Percentiles rank a stretch among this genome's conserved stretches.
Conservation (phyloP, 64 coral and sea anemone species). For the Acropora yongei region DNA sequence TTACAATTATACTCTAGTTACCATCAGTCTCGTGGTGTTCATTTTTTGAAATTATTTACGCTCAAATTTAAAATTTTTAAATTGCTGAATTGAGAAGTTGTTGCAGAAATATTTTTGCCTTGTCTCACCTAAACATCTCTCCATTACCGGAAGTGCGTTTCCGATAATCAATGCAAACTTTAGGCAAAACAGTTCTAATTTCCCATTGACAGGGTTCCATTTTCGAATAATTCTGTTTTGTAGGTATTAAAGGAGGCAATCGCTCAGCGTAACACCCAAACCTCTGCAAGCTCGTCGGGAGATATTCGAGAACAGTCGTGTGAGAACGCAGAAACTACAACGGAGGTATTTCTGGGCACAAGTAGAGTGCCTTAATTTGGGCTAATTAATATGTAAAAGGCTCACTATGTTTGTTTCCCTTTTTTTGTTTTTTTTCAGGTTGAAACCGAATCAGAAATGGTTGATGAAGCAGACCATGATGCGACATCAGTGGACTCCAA, state of each 20-base stretch:
- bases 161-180: not conserved
- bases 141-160: not conserved
- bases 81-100: constrained; percentile 1
- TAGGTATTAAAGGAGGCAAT: not conserved
- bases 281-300: not conserved
- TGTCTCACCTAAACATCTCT: not conserved
- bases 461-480: not conserved
- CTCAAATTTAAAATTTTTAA: too few species aligned
- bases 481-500: not conserved
- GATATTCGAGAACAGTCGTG: not conserved
- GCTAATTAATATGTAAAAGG: not conserved
- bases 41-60: too few species aligned
- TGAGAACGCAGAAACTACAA: not conserved
- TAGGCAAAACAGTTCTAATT: not conserved
- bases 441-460: not conserved
- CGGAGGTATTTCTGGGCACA: not conserved
- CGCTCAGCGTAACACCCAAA: not conserved
- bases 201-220: not conserved
- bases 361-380: not conserved
- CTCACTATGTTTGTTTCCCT: not conserved
- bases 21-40: too few species aligned
- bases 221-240: not conserved
- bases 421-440: not conserved
- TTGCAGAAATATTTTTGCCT: not conserved
- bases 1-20: too few species aligned